These are phyloP conservation scores for Drosophila subobscura DNA, from an alignment of 1,140 invertebrate species.

Conservation along the genomic window DNA sequence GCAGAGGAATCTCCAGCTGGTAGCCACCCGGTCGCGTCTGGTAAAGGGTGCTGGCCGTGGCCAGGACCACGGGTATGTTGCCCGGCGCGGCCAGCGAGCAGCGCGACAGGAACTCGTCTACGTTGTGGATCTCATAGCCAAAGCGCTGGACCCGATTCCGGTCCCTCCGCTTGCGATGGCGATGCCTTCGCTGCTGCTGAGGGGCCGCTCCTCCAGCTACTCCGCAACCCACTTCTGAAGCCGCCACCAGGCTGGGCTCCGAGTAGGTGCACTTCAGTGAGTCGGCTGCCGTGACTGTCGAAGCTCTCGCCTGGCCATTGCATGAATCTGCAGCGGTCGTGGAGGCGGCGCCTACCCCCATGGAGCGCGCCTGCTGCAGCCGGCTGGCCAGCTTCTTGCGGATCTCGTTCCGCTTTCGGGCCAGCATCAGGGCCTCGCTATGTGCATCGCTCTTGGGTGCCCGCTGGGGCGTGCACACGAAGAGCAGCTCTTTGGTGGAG, in stretches of 20 bases:
- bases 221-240: conserved; percentile 56
- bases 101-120: conserved; percentile 89
- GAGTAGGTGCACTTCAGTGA: conserved; percentile 76
- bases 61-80: conserved; percentile 92
- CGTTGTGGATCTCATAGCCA: conserved; percentile 90
- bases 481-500: conserved; percentile 79
- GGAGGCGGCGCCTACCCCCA: conserved; percentile 4
- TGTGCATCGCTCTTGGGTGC: conserved; percentile 58
- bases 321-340: too few relatives aligned
- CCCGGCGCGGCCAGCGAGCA: conserved; percentile 85
- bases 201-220: conserved; percentile 15
- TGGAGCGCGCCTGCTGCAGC: conserved; percentile 59
- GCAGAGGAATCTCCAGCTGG: conserved; percentile 88
- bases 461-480: conserved; percentile 79
- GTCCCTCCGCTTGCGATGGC: conserved; percentile 85
- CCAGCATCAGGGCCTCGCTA: conserved; percentile 68
- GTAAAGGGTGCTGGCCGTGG: conserved; percentile 89
- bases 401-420: conserved; percentile 77
- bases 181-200: conserved; percentile 70
- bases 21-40: conserved; percentile 88
- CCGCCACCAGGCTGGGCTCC: conserved; percentile 77
- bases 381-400: conserved; percentile 65
- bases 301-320: conserved; percentile 15
- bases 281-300: conserved; percentile 31
- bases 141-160: conserved; percentile 85